phyloP scores from a whole-genome alignment of 2,113 vertebrate species.

The Ploceus nigricollis region DNA sequence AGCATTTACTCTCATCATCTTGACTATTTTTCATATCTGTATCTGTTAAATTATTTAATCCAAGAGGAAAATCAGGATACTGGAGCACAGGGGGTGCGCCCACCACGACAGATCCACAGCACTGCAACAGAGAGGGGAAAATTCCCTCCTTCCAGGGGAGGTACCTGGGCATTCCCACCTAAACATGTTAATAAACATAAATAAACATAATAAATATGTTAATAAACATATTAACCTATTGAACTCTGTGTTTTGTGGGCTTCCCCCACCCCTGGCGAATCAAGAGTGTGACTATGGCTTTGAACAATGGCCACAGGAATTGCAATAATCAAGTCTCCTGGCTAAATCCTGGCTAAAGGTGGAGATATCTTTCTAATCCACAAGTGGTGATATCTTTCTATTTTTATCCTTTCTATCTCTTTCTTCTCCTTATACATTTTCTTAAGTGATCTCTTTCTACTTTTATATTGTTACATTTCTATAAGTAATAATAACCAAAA shows the following conservation, averaged over 20 bases:
- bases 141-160: background rate
- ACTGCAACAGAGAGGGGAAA: too few species aligned
- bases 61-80: background rate
- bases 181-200: background rate
- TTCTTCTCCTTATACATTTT: background rate
- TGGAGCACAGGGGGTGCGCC: too few species aligned
- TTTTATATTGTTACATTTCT: background rate
- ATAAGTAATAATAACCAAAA: background rate
- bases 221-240: background rate
- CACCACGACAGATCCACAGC: background rate
- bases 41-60: background rate
- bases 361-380: background rate
- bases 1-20: background rate
- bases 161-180: background rate
- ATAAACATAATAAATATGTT: background rate
- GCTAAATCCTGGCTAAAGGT: background rate
- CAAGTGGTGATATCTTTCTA: background rate
- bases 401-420: background rate
- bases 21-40: background rate
- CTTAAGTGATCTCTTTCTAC: background rate
- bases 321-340: background rate
- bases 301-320: background rate
- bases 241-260: background rate
- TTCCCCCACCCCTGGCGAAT: rapidly evolving
- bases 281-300: too few species aligned